Conservation (phyloP, 1,140 invertebrate species). For the Orchestia grillus region DNA sequence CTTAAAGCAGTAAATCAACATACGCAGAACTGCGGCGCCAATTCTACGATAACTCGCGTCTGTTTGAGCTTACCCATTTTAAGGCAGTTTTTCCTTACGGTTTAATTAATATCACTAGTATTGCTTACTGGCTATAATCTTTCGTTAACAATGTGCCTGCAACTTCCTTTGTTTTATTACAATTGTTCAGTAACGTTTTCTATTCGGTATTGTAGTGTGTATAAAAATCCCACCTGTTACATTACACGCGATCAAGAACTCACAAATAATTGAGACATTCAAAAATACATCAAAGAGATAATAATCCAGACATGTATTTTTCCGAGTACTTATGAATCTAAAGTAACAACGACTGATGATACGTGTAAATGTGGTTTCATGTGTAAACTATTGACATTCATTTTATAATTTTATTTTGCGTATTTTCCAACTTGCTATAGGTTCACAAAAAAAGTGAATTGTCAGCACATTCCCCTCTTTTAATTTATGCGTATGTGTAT, state of each 20-base stretch:
- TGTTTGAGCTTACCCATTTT: background rate
- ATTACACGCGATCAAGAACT: too few relatives aligned
- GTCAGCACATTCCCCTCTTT: background rate
- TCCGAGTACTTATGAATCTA: too few relatives aligned
- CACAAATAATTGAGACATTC: too few relatives aligned
- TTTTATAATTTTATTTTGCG: background rate
- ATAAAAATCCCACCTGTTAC: too few relatives aligned
- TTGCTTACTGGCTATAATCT: background rate
- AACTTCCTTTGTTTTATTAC: background rate
- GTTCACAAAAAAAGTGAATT: background rate
- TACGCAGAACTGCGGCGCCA: background rate
- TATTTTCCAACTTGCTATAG: background rate
- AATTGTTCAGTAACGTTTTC: too few relatives aligned
- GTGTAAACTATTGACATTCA: background rate
- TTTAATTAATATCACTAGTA: background rate
- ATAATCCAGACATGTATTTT: too few relatives aligned
- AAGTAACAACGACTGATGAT: background rate
- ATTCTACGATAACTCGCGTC: background rate
- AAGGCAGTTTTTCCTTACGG: background rate
- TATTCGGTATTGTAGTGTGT: too few relatives aligned
- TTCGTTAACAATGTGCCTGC: background rate
- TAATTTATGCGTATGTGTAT: background rate
- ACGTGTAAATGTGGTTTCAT: background rate
- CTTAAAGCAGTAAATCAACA: conserved; percentile 50
- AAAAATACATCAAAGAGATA: too few relatives aligned